phyloP scores from a whole-genome alignment of 2,888 invertebrate genomes.

The Eristalis tenax region DNA sequence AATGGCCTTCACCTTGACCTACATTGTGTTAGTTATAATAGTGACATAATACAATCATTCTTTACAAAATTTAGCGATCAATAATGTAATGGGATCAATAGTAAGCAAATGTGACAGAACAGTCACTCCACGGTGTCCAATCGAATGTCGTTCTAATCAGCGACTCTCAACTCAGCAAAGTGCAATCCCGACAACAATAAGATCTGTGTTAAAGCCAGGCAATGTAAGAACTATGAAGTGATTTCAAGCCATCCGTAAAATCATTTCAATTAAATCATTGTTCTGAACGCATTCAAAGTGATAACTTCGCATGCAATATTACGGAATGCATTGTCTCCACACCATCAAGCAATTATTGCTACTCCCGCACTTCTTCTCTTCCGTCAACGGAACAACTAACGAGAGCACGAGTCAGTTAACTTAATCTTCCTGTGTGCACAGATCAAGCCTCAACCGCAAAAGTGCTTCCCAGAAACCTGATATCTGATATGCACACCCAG shows the following conservation, averaged over 20 bases:
- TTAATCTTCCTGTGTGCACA: background rate
- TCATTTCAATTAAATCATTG: background rate
- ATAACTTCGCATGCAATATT: background rate
- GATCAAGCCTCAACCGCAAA: conserved; percentile 39
- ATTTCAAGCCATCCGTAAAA: background rate
- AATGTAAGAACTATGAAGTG: background rate
- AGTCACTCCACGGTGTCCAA: no score
- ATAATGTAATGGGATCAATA: no score
- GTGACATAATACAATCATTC: no score
- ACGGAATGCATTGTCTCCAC: background rate
- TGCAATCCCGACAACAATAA: background rate
- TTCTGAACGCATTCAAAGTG: background rate
- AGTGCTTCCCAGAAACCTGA: conserved; percentile 49
- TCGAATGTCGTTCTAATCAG: background rate
- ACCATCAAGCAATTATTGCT: background rate
- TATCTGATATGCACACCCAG: background rate
- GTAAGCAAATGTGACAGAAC: no score
- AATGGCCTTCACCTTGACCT: no score
- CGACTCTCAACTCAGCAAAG: background rate
- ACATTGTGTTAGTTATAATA: no score
- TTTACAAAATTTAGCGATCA: background rate
- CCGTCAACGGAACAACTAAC: background rate
- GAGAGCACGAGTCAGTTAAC: conserved; percentile 14
- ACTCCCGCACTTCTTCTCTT: background rate
- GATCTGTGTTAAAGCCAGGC: background rate